A percentile compares a stretch with the other conserved stretches of the same genome.
Evolutionary conservation across 2,888 invertebrate genomes (phyloP).

Genomic region (Megalurothrips usitatus): DNA sequence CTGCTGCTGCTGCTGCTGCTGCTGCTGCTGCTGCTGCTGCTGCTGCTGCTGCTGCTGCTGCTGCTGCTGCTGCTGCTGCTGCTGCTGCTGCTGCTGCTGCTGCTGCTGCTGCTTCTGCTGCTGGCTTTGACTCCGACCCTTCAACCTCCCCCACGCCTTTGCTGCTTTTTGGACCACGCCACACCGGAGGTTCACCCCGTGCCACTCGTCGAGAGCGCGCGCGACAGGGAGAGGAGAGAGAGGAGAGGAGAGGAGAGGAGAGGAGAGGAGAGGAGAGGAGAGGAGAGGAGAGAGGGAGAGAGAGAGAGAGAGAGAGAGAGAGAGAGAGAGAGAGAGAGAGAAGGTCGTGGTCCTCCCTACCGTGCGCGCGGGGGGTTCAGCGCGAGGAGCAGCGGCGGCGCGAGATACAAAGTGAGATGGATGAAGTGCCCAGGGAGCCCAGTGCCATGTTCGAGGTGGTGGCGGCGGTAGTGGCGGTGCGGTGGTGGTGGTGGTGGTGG

Average conservation of each 20-base stretch:
- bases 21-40: too few relatives aligned
- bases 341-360: too few relatives aligned
- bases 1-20: too few relatives aligned
- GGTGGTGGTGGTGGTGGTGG: background rate
- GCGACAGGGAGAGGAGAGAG: background rate
- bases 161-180: background rate
- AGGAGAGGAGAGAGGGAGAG: constrained; percentile 17
- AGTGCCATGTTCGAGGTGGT: background rate
- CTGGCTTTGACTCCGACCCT: background rate
- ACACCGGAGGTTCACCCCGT: background rate
- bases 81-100: too few relatives aligned
- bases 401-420: constrained; percentile 22
- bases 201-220: background rate
- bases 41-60: too few relatives aligned
- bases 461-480: background rate
- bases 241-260: background rate
- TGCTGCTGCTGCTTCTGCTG: background rate
- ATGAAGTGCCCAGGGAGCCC: constrained; percentile 20
- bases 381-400: background rate
- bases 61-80: too few relatives aligned
- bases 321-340: background rate
- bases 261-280: constrained; percentile 7
- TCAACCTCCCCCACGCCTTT: background rate
- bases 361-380: background rate
- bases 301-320: constrained; percentile 20